Base-by-base conservation (phyloP, 1,140 invertebrate species). In the Zophobas atratus region DNA sequence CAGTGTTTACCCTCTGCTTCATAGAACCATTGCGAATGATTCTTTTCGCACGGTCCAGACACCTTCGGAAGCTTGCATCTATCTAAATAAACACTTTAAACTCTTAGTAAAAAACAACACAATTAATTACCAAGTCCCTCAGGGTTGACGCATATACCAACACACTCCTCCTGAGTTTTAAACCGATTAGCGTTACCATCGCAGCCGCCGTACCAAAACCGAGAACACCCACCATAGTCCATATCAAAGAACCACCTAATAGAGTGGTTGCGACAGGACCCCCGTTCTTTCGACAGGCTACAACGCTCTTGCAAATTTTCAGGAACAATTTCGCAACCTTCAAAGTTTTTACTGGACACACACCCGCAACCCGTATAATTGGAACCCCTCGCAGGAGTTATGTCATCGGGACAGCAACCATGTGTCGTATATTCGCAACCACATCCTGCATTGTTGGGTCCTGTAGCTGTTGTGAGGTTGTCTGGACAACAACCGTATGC, bases 151-250 rank as follows among this genome's bases (percentile, higher is more conserved):
- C 97, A 99, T 57, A 92, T 89, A 8, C 91, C 89, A 82, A 95
- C 92, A 84, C 98, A 99, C 79, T 97, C 95, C 70, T 96, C 94
- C 84, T 95, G 91, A 3, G 90, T 92, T 48, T 90, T 90, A 87
- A 98, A 99, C 2, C 94, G 88, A 87, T 98, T 98, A 1, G 90
- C 92, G 85, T 99, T 99, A 48, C 97, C 97, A 0, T 94, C 94
- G 85, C 96, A 98, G 38, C 97, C 96, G 36, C 97, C 96, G 85
- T 98, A 99, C 95, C 96, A 98, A 88, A 99, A 99, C 56, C 95
- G 89, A 0, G 93, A 93, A 85, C 98, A 99, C 8, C 94, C 94
- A 8, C 96, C 96, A 86, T 97, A 97, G 34, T 92, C 89, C 75
- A 92, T 92, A 83, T 98, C 95, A 85, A 93, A 99, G 90, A 92